Percentiles rank a stretch among this genome's conserved stretches.
Conservation (phyloP, 2,113 vertebrate species). For the Ranitomeya variabilis region DNA sequence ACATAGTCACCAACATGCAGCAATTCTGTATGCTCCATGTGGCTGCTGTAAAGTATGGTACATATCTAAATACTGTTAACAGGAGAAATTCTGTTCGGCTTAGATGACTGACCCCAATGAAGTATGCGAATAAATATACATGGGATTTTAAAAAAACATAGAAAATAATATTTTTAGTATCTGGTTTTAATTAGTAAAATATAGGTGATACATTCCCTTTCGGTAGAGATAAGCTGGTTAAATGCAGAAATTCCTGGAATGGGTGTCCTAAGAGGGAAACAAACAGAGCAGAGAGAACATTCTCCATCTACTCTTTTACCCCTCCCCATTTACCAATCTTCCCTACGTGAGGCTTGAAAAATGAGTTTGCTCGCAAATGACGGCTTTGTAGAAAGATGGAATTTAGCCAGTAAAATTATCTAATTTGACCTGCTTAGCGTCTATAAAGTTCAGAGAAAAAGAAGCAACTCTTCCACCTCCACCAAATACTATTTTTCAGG, state of each 20-base stretch:
- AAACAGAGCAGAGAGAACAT: constrained; percentile 31
- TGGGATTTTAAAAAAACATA: no score
- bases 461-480: not conserved
- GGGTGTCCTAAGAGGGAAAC: constrained; percentile 35
- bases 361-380: not conserved
- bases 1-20: no score
- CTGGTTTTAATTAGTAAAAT: not conserved
- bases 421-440: not conserved
- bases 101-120: no score
- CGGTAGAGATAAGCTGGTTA: constrained; percentile 35
- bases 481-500: not conserved
- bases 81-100: no score
- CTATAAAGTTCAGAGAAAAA: not conserved
- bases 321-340: not conserved
- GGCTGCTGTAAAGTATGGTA: no score
- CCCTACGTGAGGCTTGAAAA: not conserved
- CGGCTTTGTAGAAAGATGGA: constrained; percentile 16
- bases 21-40: no score
- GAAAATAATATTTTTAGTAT: no score
- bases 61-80: no score
- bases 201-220: not conserved
- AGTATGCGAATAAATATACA: no score
- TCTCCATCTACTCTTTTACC: constrained; percentile 25
- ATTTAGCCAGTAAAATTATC: constrained; percentile 12
- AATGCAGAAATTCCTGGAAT: constrained; percentile 45